phyloP scores from a whole-genome alignment of 1,140 invertebrate species.

The Drosophila equinoxialis region DNA sequence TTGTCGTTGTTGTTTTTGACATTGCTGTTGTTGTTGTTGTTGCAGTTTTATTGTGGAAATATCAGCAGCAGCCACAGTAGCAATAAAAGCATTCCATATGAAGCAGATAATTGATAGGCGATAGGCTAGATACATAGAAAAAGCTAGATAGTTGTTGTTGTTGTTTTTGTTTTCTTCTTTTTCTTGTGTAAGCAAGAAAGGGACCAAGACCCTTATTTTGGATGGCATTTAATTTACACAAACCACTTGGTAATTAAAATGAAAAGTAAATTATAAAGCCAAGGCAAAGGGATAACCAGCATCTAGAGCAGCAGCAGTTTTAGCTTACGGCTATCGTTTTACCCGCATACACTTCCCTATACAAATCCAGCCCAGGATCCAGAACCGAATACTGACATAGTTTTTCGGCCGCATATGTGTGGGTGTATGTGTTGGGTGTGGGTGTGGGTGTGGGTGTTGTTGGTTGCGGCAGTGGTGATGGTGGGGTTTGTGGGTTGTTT shows the following conservation, averaged over 20 bases:
- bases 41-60: constrained; percentile 43
- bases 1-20: constrained; percentile 29
- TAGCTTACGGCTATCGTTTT: background rate
- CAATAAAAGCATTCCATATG: background rate
- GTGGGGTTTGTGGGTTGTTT: constrained; percentile 50
- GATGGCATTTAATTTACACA: constrained; percentile 73
- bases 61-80: constrained; percentile 24
- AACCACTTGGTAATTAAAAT: constrained; percentile 78
- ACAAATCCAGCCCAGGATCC: constrained; percentile 37
- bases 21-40: constrained; percentile 8
- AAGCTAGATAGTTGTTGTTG: background rate
- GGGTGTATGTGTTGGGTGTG: background rate
- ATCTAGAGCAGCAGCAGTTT: constrained; percentile 8
- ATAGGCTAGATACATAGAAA: constrained; percentile 35
- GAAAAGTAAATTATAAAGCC: constrained; percentile 73
- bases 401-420: constrained; percentile 14
- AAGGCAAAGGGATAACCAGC: constrained; percentile 15
- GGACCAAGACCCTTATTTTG: constrained; percentile 9
- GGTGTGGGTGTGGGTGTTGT: background rate
- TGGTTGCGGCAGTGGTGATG: background rate
- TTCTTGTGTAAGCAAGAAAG: no score
- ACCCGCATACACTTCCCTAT: constrained; percentile 1
- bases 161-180: background rate
- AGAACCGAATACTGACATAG: constrained; percentile 33
- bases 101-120: background rate